Evolutionary conservation across 1,140 invertebrate genomes (phyloP), one percentile per base, ranked within the genome.

Genomic region (Helicoverpa armigera): DNA sequence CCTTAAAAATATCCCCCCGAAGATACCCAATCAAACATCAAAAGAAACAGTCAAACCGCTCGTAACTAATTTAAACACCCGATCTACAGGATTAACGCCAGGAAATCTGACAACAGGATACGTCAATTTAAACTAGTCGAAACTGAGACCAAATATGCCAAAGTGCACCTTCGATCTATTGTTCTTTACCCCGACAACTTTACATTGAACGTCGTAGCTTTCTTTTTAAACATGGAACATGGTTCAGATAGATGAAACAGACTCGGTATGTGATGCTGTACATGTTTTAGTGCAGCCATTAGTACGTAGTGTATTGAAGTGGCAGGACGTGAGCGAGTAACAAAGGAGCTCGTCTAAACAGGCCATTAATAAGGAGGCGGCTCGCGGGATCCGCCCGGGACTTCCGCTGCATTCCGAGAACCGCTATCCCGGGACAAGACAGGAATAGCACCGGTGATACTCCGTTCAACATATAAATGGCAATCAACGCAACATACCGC

Each of bases 311-410:
- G 83, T 80, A 83, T 80, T 89, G 82, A 88, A 89, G 88, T 90
- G 87, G 85, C 87, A 89, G 87, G 87, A 92, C 91, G 91, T 89
- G 91, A 92, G 91, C 86, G 82, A 90, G 88, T 91, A 92, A 94
- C 93, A 93, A 93, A 94, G 91, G 89, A 91, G 91, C 88, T 87
- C 86, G 89, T 90, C 87, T 93, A 94, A 94, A 92, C 91, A 93
- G 92, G 91, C 88, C 92, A 94, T 94, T 94, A 93, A 94, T 92
- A 94, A 92, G 90, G 90, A 91, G 88, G 85, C 90, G 89, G 90
- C 87, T 88, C 85, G 86, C 85, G 83, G 83, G 85, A 86, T 88
- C 85, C 87, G 87, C 80, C 82, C 88, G 89, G 88, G 87, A 90
- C 91, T 92, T 93, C 91, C 92, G 92, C 86, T 80, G 90, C 86